Percentiles rank a stretch among this genome's conserved stretches.
Evolutionary conservation across 2,888 invertebrate genomes (phyloP).

Genomic region (Slavum lentiscoides): DNA sequence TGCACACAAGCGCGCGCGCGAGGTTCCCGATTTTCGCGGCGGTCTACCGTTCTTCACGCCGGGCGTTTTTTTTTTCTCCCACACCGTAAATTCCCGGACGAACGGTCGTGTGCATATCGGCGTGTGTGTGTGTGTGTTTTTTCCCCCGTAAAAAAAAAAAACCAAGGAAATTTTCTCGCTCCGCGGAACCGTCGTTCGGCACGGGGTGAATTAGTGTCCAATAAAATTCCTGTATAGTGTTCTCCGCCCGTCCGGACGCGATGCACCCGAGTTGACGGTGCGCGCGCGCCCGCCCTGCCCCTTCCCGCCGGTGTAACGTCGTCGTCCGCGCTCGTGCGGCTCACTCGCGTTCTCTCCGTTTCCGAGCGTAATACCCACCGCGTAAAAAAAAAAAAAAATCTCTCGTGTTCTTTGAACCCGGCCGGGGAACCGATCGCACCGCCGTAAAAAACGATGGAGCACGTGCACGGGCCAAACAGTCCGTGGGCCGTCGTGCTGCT

Average conservation of each 20-base stretch:
- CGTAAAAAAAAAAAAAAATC: too few species aligned
- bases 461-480: not conserved
- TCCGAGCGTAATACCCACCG: not conserved
- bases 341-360: not conserved
- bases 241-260: not conserved
- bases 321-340: not conserved
- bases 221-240: not conserved
- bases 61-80: too few species aligned
- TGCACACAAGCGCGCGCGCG: too few species aligned
- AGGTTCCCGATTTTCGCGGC: too few species aligned
- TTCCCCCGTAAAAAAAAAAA: too few species aligned
- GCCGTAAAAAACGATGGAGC: not conserved
- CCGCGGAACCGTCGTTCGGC: too few species aligned
- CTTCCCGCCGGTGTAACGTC: slow-evolving; percentile 18
- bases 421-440: not conserved
- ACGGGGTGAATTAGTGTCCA: not conserved
- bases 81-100: too few species aligned
- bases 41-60: too few species aligned
- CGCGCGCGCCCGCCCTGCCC: not conserved
- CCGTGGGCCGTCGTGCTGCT: slow-evolving; percentile 10
- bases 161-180: too few species aligned
- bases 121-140: too few species aligned
- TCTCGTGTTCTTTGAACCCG: too few species aligned
- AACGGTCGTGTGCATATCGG: too few species aligned
- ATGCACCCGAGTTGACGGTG: not conserved